Evolutionary conservation across 2,888 invertebrate species (phyloP), one percentile per base, ranked within the genome.

Genomic region (Scrobipalpa atriplicella): DNA sequence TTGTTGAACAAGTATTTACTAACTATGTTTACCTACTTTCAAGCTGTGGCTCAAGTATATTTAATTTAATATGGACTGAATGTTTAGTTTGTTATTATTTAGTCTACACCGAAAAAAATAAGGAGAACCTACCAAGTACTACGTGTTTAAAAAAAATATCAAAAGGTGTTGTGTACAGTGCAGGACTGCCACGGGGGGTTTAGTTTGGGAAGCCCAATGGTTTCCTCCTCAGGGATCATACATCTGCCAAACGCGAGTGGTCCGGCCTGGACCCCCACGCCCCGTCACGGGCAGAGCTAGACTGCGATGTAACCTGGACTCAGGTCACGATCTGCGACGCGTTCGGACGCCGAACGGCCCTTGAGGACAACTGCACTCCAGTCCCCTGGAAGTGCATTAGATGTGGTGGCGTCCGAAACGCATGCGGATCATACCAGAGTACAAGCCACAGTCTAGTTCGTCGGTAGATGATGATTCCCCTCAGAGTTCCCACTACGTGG

Each of bases 361-460:
- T 29, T 29, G 29, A 29, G 29, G 29, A 29, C 29, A 29, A 29
- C 43, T 43, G 43, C 43, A 13, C 43, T 9, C 43, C 43, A 43
- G 43, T 13, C 43, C 43, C 43, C 13, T 43, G 43, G 13, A 9
- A 43, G 43, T 13, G 43, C 13, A 13, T 43, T 11, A 11, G 11
- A 13, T 43, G 43, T 43, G 43, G 43, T 43, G 43, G 43, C 43
- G 13, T 13, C 43, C 43, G 43, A 43, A 3, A 13, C 13, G 43
- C 43, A 13, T 13, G 43, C 13, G 43, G 13, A 43, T 29, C 43
- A 13, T 43, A 43, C 43, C 43, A 13, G 43, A 13, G 43, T 43
- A 43, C 43, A 43, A 43, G 43, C 43, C 43, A 43, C 43, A 43
- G 43, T 13, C 43, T 43, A 43, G 43, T 13, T 43, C 43, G 43